Evolutionary conservation across 2,888 invertebrate genomes (phyloP), one percentile per base, ranked within the genome.

Genomic region (Drosophila histrio): DNA sequence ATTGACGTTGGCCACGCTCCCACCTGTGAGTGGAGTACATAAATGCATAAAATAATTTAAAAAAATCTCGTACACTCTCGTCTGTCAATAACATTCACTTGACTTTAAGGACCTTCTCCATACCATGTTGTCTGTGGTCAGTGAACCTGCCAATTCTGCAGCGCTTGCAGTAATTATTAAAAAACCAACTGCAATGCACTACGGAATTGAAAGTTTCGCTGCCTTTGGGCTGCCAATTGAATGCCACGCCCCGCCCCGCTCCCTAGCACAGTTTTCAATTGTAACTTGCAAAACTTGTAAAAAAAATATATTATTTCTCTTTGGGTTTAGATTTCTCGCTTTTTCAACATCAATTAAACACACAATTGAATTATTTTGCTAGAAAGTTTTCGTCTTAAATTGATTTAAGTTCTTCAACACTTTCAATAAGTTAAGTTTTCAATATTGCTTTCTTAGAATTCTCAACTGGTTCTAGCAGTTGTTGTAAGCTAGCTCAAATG

Each of bases 121-220:
- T 32, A n/a, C n/a, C n/a, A 9, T 49, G 71, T 21, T 58, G 76
- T 43, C 30, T 67, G 57, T 87, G 73, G 79, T 21, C 56, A 91
- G 89, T 88, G 93, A 93, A 93, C 93, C 92, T 95, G 95, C 96
- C 97, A 96, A 95, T 96, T 95, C 96, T 96, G 96, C 96, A 95
- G 95, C 96, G 96, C 96, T 96, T 96, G 96, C 97, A 96, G 96
- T 94, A 93, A 93, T 93, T 94, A 91, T 92, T 94, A 73, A 72
- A 36, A 28, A 93, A 70, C 93, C 95, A 95, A 96, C 96, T 97
- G 96, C 97, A 97, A 96, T 97, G 96, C 97, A 96, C 97, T 96
- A 96, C 96, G 97, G 97, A 96, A 97, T 97, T 97, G 97, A 96
- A 93, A 95, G 84, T 83, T 83, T 82, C 82, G 52, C 54, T 71